Evolutionary conservation across 2,113 vertebrate genomes (phyloP), one percentile per base, ranked within the genome.

Genomic region (Sarotherodon lohbergeri): DNA sequence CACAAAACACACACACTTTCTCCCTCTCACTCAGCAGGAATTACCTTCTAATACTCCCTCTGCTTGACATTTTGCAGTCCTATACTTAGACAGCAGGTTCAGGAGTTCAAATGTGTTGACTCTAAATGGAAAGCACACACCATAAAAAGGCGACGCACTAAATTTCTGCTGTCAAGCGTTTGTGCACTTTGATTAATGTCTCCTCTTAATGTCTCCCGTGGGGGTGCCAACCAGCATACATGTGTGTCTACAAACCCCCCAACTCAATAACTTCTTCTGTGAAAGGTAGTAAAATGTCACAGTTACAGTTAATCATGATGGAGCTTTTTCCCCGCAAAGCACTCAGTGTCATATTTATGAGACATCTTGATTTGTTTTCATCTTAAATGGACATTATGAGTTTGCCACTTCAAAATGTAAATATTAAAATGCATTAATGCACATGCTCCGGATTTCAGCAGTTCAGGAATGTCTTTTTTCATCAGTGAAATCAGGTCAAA

Each of bases 261-360:
- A 2, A 2, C 43, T 36, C 22, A 12, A 4, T 80, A 6, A n/a
- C 4, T 52, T 34, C 36, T 12, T 4, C 2, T 57, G 32, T 50
- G 48, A 82, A 29, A 17, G 81, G 54, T 5, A 12, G 34, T 85
- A 39, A 89, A 91, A 89, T 90, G 89, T 88, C 89, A 80, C 52
- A 66, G 85, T 68, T 24, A 73, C 81, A 54, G 80, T 85, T 83
- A 61, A 57, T 90, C 63, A 79, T 17, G 54, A 80, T 24, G 82
- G 8, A 24, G 83, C 41, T 36, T 63, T 54, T 22, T 9, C 22
- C 24, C n/a, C 1, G 2, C 29, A 43, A 39, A 88, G 55, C 68
- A 22, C 81, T 86, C 24, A 7, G 22, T 54, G 81, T 71, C 80
- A 55, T 66, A 3, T 91, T 91, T 57, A 90, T 17, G n/a, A 89